phyloP scores from a whole-genome alignment of 2,797 vertebrate species.

The Yasuhikotakia modesta region DNA sequence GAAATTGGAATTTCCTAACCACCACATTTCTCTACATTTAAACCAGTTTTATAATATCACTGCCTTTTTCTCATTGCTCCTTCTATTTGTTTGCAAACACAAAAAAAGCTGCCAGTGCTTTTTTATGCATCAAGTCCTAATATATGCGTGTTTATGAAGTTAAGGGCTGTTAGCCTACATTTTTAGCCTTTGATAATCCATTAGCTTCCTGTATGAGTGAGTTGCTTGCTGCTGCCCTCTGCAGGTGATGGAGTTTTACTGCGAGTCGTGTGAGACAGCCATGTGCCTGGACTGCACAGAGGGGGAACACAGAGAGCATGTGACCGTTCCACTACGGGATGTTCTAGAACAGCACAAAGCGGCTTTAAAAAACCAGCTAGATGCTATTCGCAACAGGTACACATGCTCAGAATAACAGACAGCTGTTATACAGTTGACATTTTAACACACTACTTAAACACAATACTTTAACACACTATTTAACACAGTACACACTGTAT shows the following conservation, averaged over 20 bases:
- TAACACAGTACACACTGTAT: too few species aligned
- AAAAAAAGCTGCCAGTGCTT: background rate
- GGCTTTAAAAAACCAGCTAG: conserved; percentile 87
- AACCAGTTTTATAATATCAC: background rate
- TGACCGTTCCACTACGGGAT: conserved; percentile 87
- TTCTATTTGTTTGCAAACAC: background rate
- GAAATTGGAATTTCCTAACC: too few species aligned
- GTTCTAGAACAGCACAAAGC: conserved; percentile 94
- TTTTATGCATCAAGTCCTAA: background rate
- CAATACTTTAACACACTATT: too few species aligned
- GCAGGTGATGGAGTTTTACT: conserved; percentile 97
- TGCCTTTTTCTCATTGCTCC: conserved; percentile 48
- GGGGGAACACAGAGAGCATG: conserved; percentile 89
- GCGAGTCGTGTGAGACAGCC: conserved; percentile 92
- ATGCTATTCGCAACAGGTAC: conserved; percentile 87
- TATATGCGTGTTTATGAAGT: background rate
- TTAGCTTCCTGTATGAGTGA: background rate
- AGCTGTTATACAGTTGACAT: background rate
- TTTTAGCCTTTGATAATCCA: conserved; percentile 2
- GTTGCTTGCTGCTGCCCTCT: conserved; percentile 58
- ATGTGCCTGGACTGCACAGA: conserved; percentile 93
- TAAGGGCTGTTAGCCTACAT: conserved; percentile 9
- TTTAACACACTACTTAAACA: too few species aligned
- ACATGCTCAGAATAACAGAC: background rate
- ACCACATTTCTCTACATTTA: too few species aligned